Conservation (phyloP, 2,113 vertebrate species). For the Potamarius usumacintae region DNA sequence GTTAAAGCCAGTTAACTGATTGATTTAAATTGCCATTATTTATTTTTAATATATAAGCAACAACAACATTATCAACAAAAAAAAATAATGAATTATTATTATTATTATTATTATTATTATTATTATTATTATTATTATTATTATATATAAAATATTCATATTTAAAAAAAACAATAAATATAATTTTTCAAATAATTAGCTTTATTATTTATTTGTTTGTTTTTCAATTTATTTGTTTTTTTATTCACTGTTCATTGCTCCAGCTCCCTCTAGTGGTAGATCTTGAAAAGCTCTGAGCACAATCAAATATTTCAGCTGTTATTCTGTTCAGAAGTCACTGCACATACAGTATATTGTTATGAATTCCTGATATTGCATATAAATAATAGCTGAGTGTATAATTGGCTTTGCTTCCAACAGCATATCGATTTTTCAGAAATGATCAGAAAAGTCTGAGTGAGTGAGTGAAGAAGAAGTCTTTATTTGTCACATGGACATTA, state of each 20-base stretch:
- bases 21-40: background rate
- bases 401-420: background rate
- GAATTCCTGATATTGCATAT: background rate
- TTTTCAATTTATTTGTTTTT: background rate
- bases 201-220: background rate
- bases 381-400: background rate
- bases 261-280: slow-evolving; percentile 70
- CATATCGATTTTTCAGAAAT: background rate
- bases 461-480: too few species aligned
- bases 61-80: background rate
- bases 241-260: background rate
- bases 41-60: background rate
- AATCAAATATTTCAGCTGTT: background rate
- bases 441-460: too few species aligned
- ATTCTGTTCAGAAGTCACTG: background rate
- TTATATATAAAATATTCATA: background rate
- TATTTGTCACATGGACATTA: too few species aligned
- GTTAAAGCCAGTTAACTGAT: too few species aligned
- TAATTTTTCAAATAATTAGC: background rate
- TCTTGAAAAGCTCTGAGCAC: background rate
- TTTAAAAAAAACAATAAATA: background rate
- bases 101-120: too few species aligned
- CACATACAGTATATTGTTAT: background rate
- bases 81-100: too few species aligned
- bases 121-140: too few species aligned